Conservation (phyloP, 2,888 invertebrate genomes). For the Cyclophora albipunctata region DNA sequence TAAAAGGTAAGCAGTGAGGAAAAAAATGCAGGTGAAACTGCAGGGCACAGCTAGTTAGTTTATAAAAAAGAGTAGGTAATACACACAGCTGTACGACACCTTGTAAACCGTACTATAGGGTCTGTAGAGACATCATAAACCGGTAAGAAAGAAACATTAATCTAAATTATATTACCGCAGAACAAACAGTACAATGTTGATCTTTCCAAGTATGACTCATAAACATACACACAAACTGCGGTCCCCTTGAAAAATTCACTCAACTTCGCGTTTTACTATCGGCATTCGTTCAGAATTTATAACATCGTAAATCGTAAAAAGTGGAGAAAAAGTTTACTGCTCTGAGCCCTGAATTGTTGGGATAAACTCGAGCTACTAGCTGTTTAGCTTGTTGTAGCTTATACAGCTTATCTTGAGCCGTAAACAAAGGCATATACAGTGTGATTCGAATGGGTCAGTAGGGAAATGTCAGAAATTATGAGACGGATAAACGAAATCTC, state of each 20-base stretch:
- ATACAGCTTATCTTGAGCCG: constrained; percentile 32
- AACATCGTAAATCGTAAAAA: constrained; percentile 58
- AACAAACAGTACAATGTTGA: background rate
- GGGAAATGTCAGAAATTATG: too few species aligned
- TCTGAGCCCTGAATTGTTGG: constrained; percentile 42
- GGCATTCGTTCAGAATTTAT: constrained; percentile 62
- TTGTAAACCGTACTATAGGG: too few species aligned
- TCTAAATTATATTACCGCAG: background rate
- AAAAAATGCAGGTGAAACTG: too few species aligned
- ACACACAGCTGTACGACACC: too few species aligned
- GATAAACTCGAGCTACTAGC: constrained; percentile 32
- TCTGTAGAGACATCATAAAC: too few species aligned
- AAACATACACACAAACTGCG: constrained; percentile 29
- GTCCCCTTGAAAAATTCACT: constrained; percentile 60
- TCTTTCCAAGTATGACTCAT: constrained; percentile 5
- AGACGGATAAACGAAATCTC: too few species aligned
- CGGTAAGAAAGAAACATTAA: too few species aligned
- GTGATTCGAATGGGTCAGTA: constrained; percentile 2
- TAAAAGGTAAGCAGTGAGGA: too few species aligned
- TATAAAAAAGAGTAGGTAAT: too few species aligned
- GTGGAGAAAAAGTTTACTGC: constrained; percentile 53
- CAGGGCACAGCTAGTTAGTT: too few species aligned
- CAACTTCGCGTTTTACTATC: constrained; percentile 53
- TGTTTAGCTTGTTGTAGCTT: constrained; percentile 18
- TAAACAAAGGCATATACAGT: constrained; percentile 28